Evolutionary conservation across 1,140 invertebrate species (phyloP).

Genomic region (Campodea augens): DNA sequence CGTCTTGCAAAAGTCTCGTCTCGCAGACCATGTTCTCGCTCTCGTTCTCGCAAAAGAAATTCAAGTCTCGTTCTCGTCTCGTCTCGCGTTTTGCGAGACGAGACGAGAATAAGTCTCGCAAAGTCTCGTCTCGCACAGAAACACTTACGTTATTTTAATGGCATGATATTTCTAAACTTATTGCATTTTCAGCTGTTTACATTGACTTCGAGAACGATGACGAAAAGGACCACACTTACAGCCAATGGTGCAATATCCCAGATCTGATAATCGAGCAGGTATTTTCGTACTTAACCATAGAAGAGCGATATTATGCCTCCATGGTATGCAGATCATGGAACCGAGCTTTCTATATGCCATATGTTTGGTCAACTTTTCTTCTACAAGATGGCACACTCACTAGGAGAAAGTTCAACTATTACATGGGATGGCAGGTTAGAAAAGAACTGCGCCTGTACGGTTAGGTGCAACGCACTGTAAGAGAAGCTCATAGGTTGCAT

Average conservation of each 20-base stretch:
- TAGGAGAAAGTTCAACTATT: constrained; percentile 55
- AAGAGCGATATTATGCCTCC: constrained; percentile 53
- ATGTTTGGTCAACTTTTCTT: constrained; percentile 50
- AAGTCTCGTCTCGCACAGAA: too few species aligned
- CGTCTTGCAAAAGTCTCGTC: too few species aligned
- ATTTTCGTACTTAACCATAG: constrained; percentile 44
- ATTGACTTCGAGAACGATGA: background rate
- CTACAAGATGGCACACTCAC: constrained; percentile 53
- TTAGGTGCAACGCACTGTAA: background rate
- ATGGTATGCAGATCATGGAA: constrained; percentile 49
- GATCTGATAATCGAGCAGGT: constrained; percentile 58
- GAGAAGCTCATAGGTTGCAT: background rate
- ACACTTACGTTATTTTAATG: too few species aligned
- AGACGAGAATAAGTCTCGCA: too few species aligned
- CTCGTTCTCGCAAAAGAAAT: too few species aligned
- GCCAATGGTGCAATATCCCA: constrained; percentile 46
- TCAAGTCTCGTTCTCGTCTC: too few species aligned
- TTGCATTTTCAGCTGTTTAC: background rate
- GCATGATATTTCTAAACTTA: too few species aligned
- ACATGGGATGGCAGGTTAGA: constrained; percentile 53
- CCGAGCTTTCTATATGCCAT: constrained; percentile 47
- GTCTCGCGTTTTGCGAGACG: too few species aligned
- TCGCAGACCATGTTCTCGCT: too few species aligned
- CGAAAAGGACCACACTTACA: constrained; percentile 21
- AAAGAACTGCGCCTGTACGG: background rate